Evolutionary conservation across 2,797 vertebrate genomes (phyloP).

Genomic region (Glyptemys insculpta): DNA sequence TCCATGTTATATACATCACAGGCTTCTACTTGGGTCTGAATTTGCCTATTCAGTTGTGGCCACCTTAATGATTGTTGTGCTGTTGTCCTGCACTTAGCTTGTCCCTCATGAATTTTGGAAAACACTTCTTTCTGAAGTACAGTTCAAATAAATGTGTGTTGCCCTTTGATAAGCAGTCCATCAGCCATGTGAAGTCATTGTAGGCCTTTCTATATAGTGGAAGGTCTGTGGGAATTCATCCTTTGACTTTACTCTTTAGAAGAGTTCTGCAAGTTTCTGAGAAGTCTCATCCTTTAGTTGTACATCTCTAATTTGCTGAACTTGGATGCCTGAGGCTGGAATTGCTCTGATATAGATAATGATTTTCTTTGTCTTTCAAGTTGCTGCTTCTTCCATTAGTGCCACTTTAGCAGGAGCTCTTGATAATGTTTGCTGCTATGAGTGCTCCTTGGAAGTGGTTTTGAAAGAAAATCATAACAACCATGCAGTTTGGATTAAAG

Average conservation of each 20-base stretch:
- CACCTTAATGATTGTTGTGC: neutral
- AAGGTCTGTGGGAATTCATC: neutral
- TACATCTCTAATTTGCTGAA: conserved; percentile 9
- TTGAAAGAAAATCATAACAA: conserved; percentile 12
- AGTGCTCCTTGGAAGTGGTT: conserved; percentile 24
- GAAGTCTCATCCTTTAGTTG: conserved; percentile 7
- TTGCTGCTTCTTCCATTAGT: conserved; percentile 8
- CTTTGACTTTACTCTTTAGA: neutral
- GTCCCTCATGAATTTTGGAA: neutral
- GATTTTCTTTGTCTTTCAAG: conserved; percentile 5
- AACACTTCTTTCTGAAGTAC: neutral
- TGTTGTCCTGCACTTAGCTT: neutral
- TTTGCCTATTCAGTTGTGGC: neutral
- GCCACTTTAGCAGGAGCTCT: conserved; percentile 41
- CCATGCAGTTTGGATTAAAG: neutral
- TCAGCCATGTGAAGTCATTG: neutral
- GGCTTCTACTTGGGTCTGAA: neutral
- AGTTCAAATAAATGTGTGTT: neutral
- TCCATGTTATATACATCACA: neutral
- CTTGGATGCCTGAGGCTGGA: neutral
- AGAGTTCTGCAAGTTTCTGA: conserved; percentile 19
- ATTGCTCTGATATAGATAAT: neutral
- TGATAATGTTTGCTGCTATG: neutral
- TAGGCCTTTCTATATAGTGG: neutral
- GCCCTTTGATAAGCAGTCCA: too few relatives aligned